These are phyloP conservation scores for Cantharis flavilabris DNA, from an alignment of 2,888 invertebrate species.

Conservation along the genomic window DNA sequence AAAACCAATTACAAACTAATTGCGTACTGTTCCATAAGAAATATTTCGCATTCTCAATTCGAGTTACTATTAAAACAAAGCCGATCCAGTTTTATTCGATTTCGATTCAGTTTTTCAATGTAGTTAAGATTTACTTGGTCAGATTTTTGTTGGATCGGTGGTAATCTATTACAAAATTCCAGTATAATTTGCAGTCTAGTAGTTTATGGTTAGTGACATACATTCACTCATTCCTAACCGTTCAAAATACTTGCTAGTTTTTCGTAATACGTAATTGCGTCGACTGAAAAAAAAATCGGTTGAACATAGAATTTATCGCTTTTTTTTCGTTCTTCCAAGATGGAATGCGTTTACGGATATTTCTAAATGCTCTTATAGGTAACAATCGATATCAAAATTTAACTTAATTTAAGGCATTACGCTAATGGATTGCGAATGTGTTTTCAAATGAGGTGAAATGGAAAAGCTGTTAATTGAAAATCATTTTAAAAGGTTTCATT, in stretches of 20 bases:
- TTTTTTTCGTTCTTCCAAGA: neutral
- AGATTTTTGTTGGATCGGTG: neutral
- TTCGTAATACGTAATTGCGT: neutral
- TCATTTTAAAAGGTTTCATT: neutral
- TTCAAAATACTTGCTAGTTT: neutral
- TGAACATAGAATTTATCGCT: neutral
- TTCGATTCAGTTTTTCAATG: neutral
- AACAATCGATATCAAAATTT: neutral
- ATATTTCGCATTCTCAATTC: slow-evolving; percentile 35
- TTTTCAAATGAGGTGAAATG: neutral
- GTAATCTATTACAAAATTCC: neutral
- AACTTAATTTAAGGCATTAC: neutral
- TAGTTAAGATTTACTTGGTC: neutral
- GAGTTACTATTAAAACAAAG: neutral
- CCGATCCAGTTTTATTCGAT: neutral
- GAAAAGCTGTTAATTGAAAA: neutral
- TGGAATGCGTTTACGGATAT: neutral
- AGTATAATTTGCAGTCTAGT: neutral
- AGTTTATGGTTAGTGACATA: neutral
- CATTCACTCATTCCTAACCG: neutral
- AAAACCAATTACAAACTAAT: slow-evolving; percentile 43
- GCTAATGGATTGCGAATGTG: neutral
- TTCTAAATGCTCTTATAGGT: neutral
- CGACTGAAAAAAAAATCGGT: neutral
- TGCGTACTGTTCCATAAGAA: slow-evolving; percentile 40